phyloP scores from a whole-genome alignment of 1,140 invertebrate species.

The Acromyrmex echinatior region DNA sequence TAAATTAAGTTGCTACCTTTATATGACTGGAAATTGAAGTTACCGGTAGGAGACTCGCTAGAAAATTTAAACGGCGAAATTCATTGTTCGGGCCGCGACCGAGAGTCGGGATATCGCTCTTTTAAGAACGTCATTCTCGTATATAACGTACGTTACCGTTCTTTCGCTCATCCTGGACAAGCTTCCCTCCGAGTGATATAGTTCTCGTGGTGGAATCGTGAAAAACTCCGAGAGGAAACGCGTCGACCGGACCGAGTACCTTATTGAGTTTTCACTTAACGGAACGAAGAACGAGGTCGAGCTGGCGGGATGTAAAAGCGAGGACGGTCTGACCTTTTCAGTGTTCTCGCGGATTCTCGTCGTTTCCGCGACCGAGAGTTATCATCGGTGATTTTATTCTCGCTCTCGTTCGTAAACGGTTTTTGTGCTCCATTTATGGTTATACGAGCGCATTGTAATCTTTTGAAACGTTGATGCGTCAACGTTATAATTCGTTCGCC shows the following conservation, averaged over 20 bases:
- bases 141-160: constrained; percentile 24
- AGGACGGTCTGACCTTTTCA: constrained; percentile 34
- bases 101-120: constrained; percentile 26
- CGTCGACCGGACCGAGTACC: constrained; percentile 7
- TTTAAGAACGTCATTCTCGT: constrained; percentile 37
- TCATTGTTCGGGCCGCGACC: constrained; percentile 24
- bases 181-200: constrained; percentile 21
- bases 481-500: background rate
- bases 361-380: background rate
- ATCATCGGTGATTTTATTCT: constrained; percentile 14
- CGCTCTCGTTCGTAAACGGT: background rate
- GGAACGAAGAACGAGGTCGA: background rate
- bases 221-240: constrained; percentile 29
- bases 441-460: background rate
- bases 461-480: background rate
- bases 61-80: constrained; percentile 52
- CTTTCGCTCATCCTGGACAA: background rate
- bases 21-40: constrained; percentile 61
- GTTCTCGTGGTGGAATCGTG: constrained; percentile 23
- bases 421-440: background rate
- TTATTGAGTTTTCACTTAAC: constrained; percentile 59
- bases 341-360: constrained; percentile 2
- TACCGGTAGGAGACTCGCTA: constrained; percentile 33
- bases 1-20: constrained; percentile 59
- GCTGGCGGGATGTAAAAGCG: constrained; percentile 33